Conservation (phyloP, 2,113 vertebrate species). For the Mus spicilegus region DNA sequence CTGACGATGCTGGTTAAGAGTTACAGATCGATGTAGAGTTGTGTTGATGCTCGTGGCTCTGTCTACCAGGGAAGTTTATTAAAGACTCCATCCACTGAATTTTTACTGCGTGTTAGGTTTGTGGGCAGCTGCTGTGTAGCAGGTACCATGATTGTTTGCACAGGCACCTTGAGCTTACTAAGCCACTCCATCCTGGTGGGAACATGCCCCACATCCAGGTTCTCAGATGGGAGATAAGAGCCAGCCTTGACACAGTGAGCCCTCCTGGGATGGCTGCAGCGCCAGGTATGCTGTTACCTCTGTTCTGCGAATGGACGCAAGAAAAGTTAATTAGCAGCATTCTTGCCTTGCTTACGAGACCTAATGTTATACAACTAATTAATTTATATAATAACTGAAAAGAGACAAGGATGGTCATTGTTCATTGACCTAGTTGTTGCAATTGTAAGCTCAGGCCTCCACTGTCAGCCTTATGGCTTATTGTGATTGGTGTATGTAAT, state of each 20-base stretch:
- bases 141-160: constrained; percentile 3
- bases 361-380: background rate
- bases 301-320: background rate
- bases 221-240: background rate
- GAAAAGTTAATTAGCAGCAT: constrained; percentile 1
- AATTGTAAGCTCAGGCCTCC: background rate
- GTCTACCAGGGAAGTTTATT: background rate
- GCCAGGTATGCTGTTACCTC: background rate
- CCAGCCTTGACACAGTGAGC: background rate
- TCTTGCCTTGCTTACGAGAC: background rate
- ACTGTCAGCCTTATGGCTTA: background rate
- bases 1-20: background rate
- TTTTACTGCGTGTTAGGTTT: background rate
- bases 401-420: background rate
- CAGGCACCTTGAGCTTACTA: background rate
- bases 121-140: background rate
- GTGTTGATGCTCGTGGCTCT: background rate
- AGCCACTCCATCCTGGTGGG: background rate
- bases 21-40: background rate
- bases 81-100: background rate
- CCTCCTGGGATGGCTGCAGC: background rate
- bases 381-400: constrained; percentile 8
- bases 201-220: background rate
- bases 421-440: background rate
- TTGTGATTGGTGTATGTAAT: background rate